Percentiles rank a stretch among this genome's conserved stretches.
Conservation (phyloP, 2,888 invertebrate species). For the Tenodera sinensis region DNA sequence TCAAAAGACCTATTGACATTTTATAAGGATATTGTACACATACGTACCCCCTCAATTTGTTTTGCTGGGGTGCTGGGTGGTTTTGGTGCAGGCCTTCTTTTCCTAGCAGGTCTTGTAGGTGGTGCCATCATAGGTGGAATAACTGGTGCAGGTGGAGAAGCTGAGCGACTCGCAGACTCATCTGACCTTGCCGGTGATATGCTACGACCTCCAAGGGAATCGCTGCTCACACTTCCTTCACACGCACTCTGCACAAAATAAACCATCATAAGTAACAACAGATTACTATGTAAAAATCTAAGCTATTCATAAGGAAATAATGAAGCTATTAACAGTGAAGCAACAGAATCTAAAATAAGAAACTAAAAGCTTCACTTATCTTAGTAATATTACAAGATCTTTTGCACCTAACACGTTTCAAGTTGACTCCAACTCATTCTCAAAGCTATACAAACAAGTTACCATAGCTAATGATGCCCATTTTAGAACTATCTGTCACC, state of each 20-base stretch:
- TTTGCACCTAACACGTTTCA: no score
- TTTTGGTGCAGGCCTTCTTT: conserved; percentile 35
- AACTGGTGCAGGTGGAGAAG: conserved; percentile 36
- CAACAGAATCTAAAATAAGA: no score
- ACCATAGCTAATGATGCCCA: no score
- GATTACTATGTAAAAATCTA: not conserved
- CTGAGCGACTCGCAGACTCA: conserved; percentile 42
- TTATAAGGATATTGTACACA: not conserved
- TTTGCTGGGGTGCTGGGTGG: conserved; percentile 34
- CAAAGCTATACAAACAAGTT: no score
- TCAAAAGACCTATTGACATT: not conserved
- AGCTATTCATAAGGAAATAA: no score
- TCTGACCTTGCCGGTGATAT: conserved; percentile 61
- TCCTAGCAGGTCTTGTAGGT: conserved; percentile 24
- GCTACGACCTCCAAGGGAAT: conserved; percentile 49
- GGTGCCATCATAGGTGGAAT: conserved; percentile 26
- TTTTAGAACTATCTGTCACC: no score
- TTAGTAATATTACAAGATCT: no score
- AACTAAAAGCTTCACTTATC: no score
- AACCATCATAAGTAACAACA: not conserved
- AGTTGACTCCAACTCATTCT: no score
- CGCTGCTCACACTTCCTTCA: conserved; percentile 50
- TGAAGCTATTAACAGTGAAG: no score
- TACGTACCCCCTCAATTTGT: not conserved
- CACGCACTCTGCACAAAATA: conserved; percentile 39